Conservation (phyloP, 2,888 invertebrate genomes). For the Sarcophaga caerulescens region DNA sequence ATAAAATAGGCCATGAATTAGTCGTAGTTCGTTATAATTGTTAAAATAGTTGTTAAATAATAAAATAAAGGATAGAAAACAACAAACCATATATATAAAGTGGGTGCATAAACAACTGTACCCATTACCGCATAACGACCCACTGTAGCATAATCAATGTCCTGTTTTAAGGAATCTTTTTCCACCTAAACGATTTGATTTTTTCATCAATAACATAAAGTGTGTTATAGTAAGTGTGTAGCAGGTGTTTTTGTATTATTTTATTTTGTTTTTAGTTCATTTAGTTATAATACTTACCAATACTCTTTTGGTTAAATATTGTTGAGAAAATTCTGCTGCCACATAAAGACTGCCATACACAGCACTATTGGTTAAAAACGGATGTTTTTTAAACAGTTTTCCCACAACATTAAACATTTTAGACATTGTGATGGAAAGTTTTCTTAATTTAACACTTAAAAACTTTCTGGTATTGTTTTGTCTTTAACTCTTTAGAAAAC, state of each 20-base stretch:
- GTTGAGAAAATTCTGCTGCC: constrained; percentile 91
- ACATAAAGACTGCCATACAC: constrained; percentile 90
- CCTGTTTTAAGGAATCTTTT: constrained; percentile 74
- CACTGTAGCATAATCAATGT: constrained; percentile 82
- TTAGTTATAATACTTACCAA: constrained; percentile 82
- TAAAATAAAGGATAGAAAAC: constrained; percentile 60
- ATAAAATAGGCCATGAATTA: constrained; percentile 36
- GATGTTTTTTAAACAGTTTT: constrained; percentile 81
- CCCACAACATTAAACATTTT: constrained; percentile 71
- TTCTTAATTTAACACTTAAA: constrained; percentile 15
- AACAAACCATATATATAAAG: constrained; percentile 84
- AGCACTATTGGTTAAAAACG: constrained; percentile 83
- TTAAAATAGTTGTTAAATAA: background rate
- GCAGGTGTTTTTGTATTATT: background rate
- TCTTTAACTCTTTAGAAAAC: too few species aligned
- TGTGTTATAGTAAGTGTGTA: constrained; percentile 32
- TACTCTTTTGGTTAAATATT: constrained; percentile 86
- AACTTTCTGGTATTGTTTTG: background rate
- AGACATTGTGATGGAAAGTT: constrained; percentile 70
- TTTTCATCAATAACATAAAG: constrained; percentile 68
- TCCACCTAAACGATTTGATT: constrained; percentile 64
- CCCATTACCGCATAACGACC: constrained; percentile 85
- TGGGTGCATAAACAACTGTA: constrained; percentile 84
- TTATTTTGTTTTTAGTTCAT: background rate
- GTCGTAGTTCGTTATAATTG: background rate